These are phyloP conservation scores for Dermatemys mawii DNA, from an alignment of 2,113 vertebrate species.

Conservation along the genomic window DNA sequence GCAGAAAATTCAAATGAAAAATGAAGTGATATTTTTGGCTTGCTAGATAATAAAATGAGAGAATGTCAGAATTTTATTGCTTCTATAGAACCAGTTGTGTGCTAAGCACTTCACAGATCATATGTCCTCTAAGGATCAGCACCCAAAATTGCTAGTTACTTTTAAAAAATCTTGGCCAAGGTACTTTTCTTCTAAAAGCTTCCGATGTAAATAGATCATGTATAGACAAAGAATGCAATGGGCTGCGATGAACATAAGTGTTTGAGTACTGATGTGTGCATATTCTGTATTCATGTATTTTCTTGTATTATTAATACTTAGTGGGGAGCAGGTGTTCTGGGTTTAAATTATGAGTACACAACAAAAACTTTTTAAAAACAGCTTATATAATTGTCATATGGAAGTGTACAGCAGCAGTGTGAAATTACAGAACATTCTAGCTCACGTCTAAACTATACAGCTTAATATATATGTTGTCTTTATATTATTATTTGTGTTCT, in stretches of 20 bases:
- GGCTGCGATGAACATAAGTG: neutral
- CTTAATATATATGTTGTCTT: neutral
- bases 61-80: neutral
- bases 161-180: constrained; percentile 17
- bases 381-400: neutral
- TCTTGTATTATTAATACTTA: neutral
- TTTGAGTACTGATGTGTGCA: neutral
- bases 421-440: neutral
- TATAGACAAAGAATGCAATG: constrained; percentile 28
- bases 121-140: neutral
- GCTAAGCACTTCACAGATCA: neutral
- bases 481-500: neutral
- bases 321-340: neutral
- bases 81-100: neutral
- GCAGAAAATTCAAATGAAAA: neutral
- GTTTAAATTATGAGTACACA: neutral
- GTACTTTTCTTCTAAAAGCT: neutral
- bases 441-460: neutral
- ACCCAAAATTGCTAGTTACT: neutral
- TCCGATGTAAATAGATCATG: neutral
- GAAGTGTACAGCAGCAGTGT: neutral
- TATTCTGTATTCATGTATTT: neutral
- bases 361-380: neutral
- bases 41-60: neutral
- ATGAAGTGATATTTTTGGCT: neutral